Evolutionary conservation across 2,113 vertebrate genomes (phyloP), one percentile per base, ranked within the genome.

Genomic region (Tenebrosternarchus preto): DNA sequence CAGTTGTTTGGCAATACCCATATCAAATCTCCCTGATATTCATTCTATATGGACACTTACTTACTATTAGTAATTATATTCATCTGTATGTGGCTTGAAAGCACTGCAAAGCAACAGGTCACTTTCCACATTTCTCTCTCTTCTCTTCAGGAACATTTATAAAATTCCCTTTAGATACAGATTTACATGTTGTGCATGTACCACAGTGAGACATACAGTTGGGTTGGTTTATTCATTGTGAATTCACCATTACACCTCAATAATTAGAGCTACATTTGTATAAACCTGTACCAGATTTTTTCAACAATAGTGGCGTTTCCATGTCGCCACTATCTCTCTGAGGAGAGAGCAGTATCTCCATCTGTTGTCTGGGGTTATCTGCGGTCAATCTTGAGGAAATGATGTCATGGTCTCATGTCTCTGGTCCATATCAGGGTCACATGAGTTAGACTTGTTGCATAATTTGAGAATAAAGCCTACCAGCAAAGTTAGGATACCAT

Each of bases 371-470:
- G 11, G 33, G 80, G 24, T 76, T 60, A 43, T n/a, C 19, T 39
- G 66, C 43, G 72, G 39, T 73, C 53, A 60, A 64, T 63, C 36
- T 78, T 78, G 20, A 25, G 12, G 46, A 64, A 53, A 53, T 56
- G 24, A 60, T 24, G 73, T 73, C 20, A 66, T 15, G 57, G 25
- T 50, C 78, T 55, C 22, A 50, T 76, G 56, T 69, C 20, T 63
- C 64, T 71, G 7, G 50, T 60, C 19, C 27, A 59, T 80, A 8
- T 73, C 20, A 63, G 57, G 12, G 24, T 77, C n/a, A 64, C 33
- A 2, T 64, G 31, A 77, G 36, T 73, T 11, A 50, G 43, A 50
- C 43, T 50, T 9, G 8, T 50, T 50, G 43, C 11, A 50, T 50
- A 50, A 50, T 50, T 50, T 63, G 4, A 36, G 33, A 5, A 33